Conservation (phyloP, 2,113 vertebrate genomes). For the Chauna torquata region DNA sequence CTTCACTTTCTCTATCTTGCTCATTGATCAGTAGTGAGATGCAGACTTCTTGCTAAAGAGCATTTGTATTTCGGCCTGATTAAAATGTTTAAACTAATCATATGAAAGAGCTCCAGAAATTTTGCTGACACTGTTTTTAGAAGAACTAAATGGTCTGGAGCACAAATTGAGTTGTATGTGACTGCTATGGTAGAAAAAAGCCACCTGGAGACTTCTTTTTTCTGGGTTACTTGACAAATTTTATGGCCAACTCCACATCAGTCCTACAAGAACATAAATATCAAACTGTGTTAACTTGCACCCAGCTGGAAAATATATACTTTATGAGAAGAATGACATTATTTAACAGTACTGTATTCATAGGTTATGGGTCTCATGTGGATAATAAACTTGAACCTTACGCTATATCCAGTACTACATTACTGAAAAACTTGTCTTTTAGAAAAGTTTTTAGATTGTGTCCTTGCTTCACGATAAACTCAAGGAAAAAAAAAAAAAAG, state of each 20-base stretch:
- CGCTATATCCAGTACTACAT: not conserved
- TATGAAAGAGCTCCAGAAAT: not conserved
- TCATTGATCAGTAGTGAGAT: not conserved
- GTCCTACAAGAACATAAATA: conserved; percentile 64
- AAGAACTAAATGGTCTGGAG: conserved; percentile 35
- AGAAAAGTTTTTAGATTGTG: conserved; percentile 25
- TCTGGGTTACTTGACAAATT: conserved; percentile 46
- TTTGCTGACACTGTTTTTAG: conserved; percentile 47
- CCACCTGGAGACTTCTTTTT: conserved; percentile 29
- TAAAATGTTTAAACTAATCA: conserved; percentile 39
- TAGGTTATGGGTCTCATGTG: conserved; percentile 35
- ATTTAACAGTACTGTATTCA: conserved; percentile 52
- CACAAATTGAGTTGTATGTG: conserved; percentile 8
- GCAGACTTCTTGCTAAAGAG: not conserved
- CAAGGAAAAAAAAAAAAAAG: not conserved
- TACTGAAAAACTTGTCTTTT: conserved; percentile 19
- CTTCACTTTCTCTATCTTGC: not conserved
- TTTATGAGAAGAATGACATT: conserved; percentile 53
- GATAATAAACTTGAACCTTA: conserved; percentile 50
- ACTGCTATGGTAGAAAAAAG: conserved; percentile 29
- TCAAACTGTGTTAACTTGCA: conserved; percentile 47
- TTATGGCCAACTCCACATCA: conserved; percentile 51
- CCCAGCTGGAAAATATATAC: conserved; percentile 50
- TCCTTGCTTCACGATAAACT: conserved; percentile 21
- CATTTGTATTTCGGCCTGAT: conserved; percentile 21